phyloP scores from a whole-genome alignment of 1,140 invertebrate species.

The Drosophila oshimai region DNA sequence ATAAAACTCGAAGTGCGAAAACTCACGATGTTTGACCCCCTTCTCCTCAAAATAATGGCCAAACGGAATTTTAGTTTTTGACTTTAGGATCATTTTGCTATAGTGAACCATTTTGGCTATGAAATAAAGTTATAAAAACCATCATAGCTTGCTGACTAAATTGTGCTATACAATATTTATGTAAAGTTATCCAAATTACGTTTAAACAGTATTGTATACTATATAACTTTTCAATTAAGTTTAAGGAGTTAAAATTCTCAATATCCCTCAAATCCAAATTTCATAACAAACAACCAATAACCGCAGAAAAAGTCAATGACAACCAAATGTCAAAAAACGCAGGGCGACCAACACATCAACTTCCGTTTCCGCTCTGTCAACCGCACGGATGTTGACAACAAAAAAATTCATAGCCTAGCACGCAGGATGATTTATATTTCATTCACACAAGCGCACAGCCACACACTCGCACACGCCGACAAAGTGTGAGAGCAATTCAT shows the following conservation, averaged over 20 bases:
- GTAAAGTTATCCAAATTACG: no score
- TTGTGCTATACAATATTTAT: no score
- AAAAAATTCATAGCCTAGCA: constrained; percentile 46
- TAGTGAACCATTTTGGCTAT: no score
- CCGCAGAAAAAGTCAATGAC: neutral
- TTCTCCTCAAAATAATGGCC: no score
- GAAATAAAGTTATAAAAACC: no score
- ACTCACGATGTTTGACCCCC: no score
- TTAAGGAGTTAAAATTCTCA: neutral
- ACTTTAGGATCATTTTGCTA: no score
- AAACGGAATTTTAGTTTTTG: no score
- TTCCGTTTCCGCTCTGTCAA: constrained; percentile 37
- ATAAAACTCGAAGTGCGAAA: no score
- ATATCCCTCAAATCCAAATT: neutral
- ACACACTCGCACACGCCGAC: constrained; percentile 8
- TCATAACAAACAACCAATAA: neutral
- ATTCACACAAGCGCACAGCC: constrained; percentile 20
- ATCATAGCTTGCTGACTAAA: no score
- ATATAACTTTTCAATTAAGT: no score
- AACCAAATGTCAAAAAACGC: neutral
- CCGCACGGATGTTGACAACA: neutral
- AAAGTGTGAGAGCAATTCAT: constrained; percentile 47
- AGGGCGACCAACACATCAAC: constrained; percentile 1
- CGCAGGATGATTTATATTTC: constrained; percentile 58
- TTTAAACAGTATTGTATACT: no score